phyloP scores from a whole-genome alignment of 2,113 vertebrate species.

The Sphaerodactylus townsendi region DNA sequence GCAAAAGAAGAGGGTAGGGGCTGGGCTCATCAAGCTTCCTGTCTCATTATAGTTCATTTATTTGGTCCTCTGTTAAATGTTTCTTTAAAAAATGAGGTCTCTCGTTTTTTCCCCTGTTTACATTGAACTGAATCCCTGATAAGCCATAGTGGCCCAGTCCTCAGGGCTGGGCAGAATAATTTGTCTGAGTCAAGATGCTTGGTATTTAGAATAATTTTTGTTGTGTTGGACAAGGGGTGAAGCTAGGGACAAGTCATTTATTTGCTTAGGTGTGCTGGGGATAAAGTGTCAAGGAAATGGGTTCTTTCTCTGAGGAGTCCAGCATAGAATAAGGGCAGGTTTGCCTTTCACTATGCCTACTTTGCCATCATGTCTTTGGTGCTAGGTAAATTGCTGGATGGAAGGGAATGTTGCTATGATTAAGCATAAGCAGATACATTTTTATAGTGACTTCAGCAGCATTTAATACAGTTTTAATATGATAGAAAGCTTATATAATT shows the following conservation, averaged over 20 bases:
- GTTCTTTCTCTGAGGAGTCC: neutral
- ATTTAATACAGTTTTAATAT: no score
- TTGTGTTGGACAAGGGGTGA: neutral
- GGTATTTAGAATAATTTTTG: neutral
- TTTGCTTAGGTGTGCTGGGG: neutral
- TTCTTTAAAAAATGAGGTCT: neutral
- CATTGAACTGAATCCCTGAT: neutral
- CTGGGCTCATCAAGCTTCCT: neutral
- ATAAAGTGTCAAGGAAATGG: neutral
- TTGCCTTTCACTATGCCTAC: neutral
- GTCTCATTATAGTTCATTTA: neutral
- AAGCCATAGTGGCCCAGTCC: neutral
- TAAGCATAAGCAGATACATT: no score
- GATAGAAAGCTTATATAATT: no score
- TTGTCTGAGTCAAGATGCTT: neutral
- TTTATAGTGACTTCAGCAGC: no score
- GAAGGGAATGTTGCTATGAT: no score
- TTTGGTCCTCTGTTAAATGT: neutral
- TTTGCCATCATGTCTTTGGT: neutral
- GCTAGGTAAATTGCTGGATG: neutral
- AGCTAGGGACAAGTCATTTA: neutral
- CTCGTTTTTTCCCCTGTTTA: neutral
- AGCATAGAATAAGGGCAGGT: neutral
- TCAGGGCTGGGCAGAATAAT: neutral
- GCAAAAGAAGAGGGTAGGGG: neutral